These are phyloP conservation scores for Chironomus tentans DNA, from an alignment of 2,888 invertebrate genomes.

Conservation along the genomic window DNA sequence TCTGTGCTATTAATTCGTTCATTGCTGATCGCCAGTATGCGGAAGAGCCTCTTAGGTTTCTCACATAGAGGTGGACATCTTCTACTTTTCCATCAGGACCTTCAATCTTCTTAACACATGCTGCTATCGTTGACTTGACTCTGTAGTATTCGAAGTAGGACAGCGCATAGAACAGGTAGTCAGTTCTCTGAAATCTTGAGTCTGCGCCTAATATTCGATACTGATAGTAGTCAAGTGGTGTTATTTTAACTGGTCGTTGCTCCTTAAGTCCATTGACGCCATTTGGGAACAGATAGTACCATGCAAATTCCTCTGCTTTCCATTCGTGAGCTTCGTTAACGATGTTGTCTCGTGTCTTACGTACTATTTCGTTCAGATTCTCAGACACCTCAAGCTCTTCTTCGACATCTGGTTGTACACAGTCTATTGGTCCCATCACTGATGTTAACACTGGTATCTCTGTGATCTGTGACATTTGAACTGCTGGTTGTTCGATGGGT, in stretches of 20 bases:
- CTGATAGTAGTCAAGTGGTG: slow-evolving; percentile 30
- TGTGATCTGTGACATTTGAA: no score
- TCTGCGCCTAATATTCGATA: slow-evolving; percentile 30
- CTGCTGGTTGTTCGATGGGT: no score
- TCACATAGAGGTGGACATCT: slow-evolving; percentile 32
- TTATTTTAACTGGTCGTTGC: neutral
- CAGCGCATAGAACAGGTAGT: slow-evolving; percentile 30
- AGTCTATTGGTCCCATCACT: no score
- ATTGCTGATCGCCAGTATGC: no score
- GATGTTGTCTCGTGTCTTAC: slow-evolving; percentile 32
- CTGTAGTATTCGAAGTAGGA: slow-evolving; percentile 20
- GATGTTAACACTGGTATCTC: no score
- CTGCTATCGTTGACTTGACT: slow-evolving; percentile 19
- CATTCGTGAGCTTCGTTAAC: slow-evolving; percentile 31
- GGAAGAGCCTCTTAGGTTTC: no score
- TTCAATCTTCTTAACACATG: slow-evolving; percentile 18
- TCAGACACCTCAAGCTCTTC: no score
- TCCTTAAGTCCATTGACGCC: neutral
- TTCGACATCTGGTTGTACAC: no score
- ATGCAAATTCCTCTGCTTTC: slow-evolving; percentile 33
- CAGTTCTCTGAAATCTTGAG: slow-evolving; percentile 30
- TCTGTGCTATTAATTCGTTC: no score
- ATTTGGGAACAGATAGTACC: slow-evolving; percentile 29
- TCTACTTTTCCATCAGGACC: slow-evolving; percentile 30
- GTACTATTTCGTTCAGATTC: slow-evolving; percentile 10